phyloP scores from a whole-genome alignment of 2,888 invertebrate species.

The Liposcelis brunnea region DNA sequence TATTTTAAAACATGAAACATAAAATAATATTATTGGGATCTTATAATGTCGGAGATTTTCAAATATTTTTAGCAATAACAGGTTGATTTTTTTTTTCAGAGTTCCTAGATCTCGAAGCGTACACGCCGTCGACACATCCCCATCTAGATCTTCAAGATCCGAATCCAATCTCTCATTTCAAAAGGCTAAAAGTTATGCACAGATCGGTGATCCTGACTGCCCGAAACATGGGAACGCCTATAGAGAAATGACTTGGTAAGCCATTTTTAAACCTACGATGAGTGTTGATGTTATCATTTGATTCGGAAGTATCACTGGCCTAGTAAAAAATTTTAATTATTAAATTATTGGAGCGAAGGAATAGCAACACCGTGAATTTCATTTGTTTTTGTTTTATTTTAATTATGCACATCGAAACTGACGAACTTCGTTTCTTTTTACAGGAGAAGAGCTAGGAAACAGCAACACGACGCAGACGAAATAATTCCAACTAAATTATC shows the following conservation, averaged over 20 bases:
- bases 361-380: slow-evolving; percentile 1
- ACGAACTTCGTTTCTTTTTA: too few relatives aligned
- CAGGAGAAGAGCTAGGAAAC: slow-evolving; percentile 13
- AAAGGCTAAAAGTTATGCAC: slow-evolving; percentile 28
- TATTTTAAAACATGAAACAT: too few relatives aligned
- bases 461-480: slow-evolving; percentile 23
- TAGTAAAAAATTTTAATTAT: slow-evolving; percentile 4
- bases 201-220: slow-evolving; percentile 25
- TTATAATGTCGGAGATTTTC: too few relatives aligned
- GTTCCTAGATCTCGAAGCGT: slow-evolving; percentile 35
- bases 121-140: slow-evolving; percentile 27
- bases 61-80: too few relatives aligned
- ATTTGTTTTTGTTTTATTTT: slow-evolving; percentile 13
- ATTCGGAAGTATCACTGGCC: too few relatives aligned
- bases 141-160: slow-evolving; percentile 14
- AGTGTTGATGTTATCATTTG: too few relatives aligned
- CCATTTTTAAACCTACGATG: too few relatives aligned
- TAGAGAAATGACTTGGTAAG: slow-evolving; percentile 42
- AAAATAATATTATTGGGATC: too few relatives aligned
- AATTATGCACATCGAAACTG: background rate
- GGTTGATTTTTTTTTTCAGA: too few relatives aligned
- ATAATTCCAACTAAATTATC: slow-evolving; percentile 43
- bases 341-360: background rate
- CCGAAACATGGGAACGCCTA: slow-evolving; percentile 25
- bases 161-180: slow-evolving; percentile 23